These are phyloP conservation scores for Pionites leucogaster DNA, from an alignment of 2,113 vertebrate species.

Conservation along the genomic window DNA sequence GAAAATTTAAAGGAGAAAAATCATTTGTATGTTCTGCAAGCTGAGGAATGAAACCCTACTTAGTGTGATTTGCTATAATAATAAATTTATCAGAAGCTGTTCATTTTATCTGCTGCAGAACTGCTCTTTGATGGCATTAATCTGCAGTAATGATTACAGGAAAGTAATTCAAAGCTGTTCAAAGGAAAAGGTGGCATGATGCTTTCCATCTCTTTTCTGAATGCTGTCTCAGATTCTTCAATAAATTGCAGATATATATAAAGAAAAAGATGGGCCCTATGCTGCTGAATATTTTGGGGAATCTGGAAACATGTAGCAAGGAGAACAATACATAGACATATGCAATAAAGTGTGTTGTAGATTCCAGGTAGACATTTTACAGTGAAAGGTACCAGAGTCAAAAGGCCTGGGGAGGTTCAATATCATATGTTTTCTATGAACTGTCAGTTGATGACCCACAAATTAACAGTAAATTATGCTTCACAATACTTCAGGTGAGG, in stretches of 20 bases:
- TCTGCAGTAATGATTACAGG: constrained; percentile 67
- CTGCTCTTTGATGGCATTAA: constrained; percentile 69
- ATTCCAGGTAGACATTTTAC: background rate
- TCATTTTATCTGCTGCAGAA: constrained; percentile 65
- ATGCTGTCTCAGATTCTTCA: constrained; percentile 14
- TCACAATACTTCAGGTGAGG: background rate
- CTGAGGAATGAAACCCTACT: constrained; percentile 31
- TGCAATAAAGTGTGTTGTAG: background rate
- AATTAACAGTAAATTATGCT: background rate
- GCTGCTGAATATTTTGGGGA: background rate
- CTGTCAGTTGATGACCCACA: background rate
- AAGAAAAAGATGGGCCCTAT: background rate
- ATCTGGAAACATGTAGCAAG: background rate
- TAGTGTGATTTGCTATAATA: constrained; percentile 59
- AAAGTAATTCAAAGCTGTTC: constrained; percentile 58
- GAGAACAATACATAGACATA: background rate
- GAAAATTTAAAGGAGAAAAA: constrained; percentile 52
- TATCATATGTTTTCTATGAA: background rate
- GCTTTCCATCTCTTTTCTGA: constrained; percentile 40
- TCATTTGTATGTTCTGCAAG: constrained; percentile 48
- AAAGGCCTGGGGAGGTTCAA: background rate
- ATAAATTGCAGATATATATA: constrained; percentile 24
- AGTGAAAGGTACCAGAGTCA: background rate
- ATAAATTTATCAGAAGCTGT: constrained; percentile 69
- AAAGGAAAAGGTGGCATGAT: constrained; percentile 19